Conservation (phyloP, 2,888 invertebrate genomes). For the Serrognathus titanus region DNA sequence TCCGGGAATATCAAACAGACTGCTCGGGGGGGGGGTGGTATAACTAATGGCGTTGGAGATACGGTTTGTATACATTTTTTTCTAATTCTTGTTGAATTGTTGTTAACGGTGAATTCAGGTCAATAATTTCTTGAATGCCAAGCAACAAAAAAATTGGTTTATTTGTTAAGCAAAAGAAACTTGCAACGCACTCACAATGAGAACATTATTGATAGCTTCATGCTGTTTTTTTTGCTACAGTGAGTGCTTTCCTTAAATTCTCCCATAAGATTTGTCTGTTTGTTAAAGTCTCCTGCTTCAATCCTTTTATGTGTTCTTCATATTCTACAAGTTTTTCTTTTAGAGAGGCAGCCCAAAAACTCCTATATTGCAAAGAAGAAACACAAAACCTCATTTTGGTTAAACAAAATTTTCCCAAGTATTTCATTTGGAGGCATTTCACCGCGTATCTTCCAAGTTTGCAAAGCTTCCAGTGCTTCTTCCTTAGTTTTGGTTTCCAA, state of each 20-base stretch:
- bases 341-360: slow-evolving; percentile 42
- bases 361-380: slow-evolving; percentile 3
- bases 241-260: slow-evolving; percentile 49
- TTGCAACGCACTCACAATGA: slow-evolving; percentile 47
- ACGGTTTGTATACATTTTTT: slow-evolving; percentile 54
- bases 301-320: slow-evolving; percentile 48
- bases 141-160: slow-evolving; percentile 28
- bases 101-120: slow-evolving; percentile 56
- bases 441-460: slow-evolving; percentile 47
- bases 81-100: slow-evolving; percentile 58
- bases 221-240: slow-evolving; percentile 61
- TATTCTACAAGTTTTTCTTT: slow-evolving; percentile 47
- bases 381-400: slow-evolving; percentile 38
- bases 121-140: slow-evolving; percentile 49
- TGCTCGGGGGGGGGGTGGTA: slow-evolving; percentile 44
- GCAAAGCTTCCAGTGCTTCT: slow-evolving; percentile 44
- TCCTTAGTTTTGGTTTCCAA: slow-evolving; percentile 42
- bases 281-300: slow-evolving; percentile 45
- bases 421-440: slow-evolving; percentile 44
- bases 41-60: slow-evolving; percentile 45
- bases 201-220: slow-evolving; percentile 59
- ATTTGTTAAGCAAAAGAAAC: not conserved
- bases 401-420: slow-evolving; percentile 42
- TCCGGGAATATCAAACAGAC: too few relatives aligned
- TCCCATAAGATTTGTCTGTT: slow-evolving; percentile 49